Evolutionary conservation across 2,113 vertebrate species (phyloP).

Genomic region (Chelonoidis abingdonii): DNA sequence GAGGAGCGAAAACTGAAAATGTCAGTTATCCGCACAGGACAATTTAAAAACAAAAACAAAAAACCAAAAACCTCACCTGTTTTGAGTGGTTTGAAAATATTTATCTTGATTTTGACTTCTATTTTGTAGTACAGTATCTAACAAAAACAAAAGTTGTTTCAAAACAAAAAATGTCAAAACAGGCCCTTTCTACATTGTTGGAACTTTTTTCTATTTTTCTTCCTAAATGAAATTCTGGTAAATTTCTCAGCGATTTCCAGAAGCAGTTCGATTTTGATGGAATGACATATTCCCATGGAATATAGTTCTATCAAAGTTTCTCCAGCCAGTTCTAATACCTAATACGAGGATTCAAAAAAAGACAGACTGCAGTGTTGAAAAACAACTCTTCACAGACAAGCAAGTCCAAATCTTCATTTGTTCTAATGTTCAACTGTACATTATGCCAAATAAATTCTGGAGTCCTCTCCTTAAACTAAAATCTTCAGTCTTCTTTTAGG

Average conservation of each 20-base stretch:
- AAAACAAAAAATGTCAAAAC: conserved; percentile 48
- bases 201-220: neutral
- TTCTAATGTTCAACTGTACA: neutral
- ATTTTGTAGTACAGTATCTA: neutral
- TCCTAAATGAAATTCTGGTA: conserved; percentile 3
- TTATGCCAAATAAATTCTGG: neutral
- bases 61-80: neutral
- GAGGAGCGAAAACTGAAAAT: neutral
- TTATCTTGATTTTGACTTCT: neutral
- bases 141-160: neutral
- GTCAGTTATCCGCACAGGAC: neutral
- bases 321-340: neutral
- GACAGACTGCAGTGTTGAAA: neutral
- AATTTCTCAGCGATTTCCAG: neutral
- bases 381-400: neutral
- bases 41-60: neutral
- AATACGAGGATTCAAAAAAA: neutral
- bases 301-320: neutral
- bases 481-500: neutral
- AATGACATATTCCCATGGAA: neutral
- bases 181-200: neutral
- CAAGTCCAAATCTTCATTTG: neutral
- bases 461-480: neutral
- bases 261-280: neutral
- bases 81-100: neutral